Evolutionary conservation across 2,113 vertebrate species (phyloP), one percentile per base, ranked within the genome.

Genomic region (Xenus cinereus): DNA sequence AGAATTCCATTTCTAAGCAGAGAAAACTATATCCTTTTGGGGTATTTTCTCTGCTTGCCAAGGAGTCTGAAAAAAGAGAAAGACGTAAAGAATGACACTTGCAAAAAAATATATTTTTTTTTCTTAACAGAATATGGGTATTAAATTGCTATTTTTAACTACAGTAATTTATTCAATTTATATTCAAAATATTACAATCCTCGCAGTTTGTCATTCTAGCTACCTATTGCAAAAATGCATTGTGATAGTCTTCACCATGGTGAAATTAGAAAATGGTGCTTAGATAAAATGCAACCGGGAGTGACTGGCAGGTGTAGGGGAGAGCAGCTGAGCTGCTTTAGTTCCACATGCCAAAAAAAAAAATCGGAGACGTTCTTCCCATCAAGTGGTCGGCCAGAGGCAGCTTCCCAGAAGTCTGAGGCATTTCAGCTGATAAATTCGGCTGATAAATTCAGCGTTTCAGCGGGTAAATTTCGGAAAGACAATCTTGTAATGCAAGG

Each of bases 361-460:
- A 84, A 90, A 80, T 53, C 7, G 1, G 92, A 88, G 78, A 37
- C 3, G 1, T 95, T 33, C 90, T 74, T 90, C 75, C 67, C 82
- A 86, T 62, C 72, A 51, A 87, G 92, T 77, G 88, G 82, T 85
- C 4, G 6, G 84, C 87, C 92, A 92, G 84, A 91, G 94, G 95
- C 87, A 83, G 72, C 78, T 83, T 89, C 90, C 74, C 91, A 91
- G 67, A 85, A 90, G 54, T 80, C 92, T 93, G 90, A 93, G 82
- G 78, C 82, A 86, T 88, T 95, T 88, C 63, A 54, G 63, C 75
- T 91, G 90, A 92, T 96, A 86, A 96, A 90, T 95, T 71, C 71
- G 41, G 73, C 90, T 93, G 95, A 97, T 95, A 96, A 95, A 59
- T 43, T 37, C 80, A 39, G 77, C 1, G 0, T 71, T 95, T 86